Conservation (phyloP, 2,113 vertebrate genomes). For the Dicrurus megarhynchus region DNA sequence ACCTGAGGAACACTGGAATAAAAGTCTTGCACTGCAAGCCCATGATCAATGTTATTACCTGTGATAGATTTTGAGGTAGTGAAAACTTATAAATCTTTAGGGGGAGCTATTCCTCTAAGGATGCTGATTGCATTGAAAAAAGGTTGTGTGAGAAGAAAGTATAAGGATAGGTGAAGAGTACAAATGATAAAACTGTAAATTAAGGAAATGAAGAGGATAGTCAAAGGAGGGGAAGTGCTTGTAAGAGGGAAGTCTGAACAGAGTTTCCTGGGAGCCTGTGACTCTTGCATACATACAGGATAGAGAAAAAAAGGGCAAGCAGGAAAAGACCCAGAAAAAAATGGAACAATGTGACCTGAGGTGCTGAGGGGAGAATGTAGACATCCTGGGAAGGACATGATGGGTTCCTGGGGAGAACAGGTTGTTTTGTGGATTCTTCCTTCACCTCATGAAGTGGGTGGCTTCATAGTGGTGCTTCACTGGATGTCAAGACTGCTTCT, state of each 20-base stretch:
- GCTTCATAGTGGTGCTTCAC: not conserved
- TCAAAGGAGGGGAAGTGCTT: not conserved
- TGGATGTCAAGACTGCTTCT: not conserved
- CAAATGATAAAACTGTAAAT: not conserved
- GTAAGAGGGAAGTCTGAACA: not conserved
- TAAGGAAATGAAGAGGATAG: not conserved
- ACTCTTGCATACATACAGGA: not conserved
- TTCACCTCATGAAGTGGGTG: not conserved
- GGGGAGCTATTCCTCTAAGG: not conserved
- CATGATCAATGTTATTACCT: not conserved
- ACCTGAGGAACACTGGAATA: not conserved
- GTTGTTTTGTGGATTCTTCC: not conserved
- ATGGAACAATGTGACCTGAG: accelerated
- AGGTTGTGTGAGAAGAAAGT: not conserved
- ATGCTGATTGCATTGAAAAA: not conserved
- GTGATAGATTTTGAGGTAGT: not conserved
- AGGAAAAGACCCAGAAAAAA: not conserved
- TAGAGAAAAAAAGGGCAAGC: not conserved
- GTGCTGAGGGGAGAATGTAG: not conserved
- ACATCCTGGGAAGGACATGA: not conserved
- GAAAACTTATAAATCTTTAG: not conserved
- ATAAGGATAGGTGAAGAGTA: not conserved
- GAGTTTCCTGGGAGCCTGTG: not conserved
- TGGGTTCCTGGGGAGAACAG: not conserved
- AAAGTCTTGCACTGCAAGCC: not conserved